Evolutionary conservation across 2,113 vertebrate species (phyloP).

Genomic region (Ifrita kowaldi): DNA sequence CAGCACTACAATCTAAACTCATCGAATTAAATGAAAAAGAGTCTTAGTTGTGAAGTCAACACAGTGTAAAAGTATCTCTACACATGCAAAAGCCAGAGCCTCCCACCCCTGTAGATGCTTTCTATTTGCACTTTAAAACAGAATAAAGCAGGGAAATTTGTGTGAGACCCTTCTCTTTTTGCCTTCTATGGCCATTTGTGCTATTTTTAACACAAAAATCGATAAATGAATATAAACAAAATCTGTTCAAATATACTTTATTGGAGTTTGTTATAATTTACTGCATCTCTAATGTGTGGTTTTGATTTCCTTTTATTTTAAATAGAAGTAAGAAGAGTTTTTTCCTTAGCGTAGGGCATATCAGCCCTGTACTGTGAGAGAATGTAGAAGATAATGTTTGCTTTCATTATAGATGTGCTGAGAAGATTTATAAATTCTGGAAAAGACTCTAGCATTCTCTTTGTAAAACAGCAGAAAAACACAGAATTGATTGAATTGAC

Average conservation of each 20-base stretch:
- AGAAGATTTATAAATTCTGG: not conserved
- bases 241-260: not conserved
- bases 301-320: not conserved
- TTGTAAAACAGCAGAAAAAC: not conserved
- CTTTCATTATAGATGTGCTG: not conserved
- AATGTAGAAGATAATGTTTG: not conserved
- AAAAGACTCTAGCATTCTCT: not conserved
- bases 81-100: conserved; percentile 24
- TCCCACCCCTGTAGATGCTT: not conserved
- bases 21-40: conserved; percentile 71
- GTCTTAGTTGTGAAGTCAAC: conserved; percentile 56
- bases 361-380: not conserved
- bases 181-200: not conserved
- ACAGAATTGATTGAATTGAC: not conserved
- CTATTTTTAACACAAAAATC: not conserved
- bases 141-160: not conserved
- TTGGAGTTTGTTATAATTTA: not conserved
- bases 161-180: not conserved
- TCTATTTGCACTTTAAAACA: not conserved
- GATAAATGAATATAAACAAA: not conserved
- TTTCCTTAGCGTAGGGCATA: not conserved
- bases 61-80: conserved; percentile 35
- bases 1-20: conserved; percentile 67
- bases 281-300: not conserved
- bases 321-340: not conserved